Evolutionary conservation across 2,888 invertebrate species (phyloP), one percentile per base, ranked within the genome.

Genomic region (Drosophila koepferae): DNA sequence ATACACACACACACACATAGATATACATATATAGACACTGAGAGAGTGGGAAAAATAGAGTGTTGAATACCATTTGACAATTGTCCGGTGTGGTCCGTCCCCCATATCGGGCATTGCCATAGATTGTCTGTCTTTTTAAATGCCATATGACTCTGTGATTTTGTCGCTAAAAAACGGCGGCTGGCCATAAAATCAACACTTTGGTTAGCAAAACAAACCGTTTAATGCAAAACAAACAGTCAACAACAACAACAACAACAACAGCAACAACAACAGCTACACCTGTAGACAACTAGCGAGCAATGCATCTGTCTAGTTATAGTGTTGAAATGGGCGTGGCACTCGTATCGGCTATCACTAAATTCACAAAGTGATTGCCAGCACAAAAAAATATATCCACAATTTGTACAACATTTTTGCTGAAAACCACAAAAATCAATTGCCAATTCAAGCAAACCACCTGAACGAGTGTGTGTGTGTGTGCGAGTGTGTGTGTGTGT

Each of bases 391-490:
- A n/a, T n/a, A 74, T 66, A 5, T 63, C 69, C 76, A 71, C 72
- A 72, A 86, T 88, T 90, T 87, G 90, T 89, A 53, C 63, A 86
- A 90, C 85, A 87, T 87, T 87, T 87, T 89, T 89, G 90, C 78
- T 78, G 66, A 77, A 88, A 82, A 91, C 91, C 92, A 66, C 92
- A 91, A 80, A 90, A 91, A 91, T 92, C 91, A 92, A 91, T 92
- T 92, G 90, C 79, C 92, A 84, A 83, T 89, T 86, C 81, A 80
- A 77, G 82, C 73, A 74, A 36, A 51, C 62, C 77, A 69, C 67
- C 68, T 72, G 55, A 20, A 31, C 54, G 46, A 12, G 34, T n/a
- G 49, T 56, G 63, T 43, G 53, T 36, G n/a, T 0, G 10, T 53
- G 55, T 44, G 54, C 49, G 54, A 5, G 3, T 60, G 64, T 4